Base-by-base conservation (phyloP, 2,113 vertebrate species). In the Perca fluviatilis region DNA sequence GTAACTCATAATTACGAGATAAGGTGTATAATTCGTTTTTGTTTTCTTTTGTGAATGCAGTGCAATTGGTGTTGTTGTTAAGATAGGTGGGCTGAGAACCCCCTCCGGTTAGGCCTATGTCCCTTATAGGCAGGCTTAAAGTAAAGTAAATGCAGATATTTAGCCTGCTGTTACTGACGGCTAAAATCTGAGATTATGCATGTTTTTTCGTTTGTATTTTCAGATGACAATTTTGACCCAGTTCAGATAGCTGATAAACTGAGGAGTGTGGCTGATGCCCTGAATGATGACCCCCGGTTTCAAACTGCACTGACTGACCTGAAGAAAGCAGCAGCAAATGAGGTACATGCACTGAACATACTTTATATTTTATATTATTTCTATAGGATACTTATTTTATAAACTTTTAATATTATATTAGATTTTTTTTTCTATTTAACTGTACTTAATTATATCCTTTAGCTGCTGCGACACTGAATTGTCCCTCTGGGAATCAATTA, bases 181-280 rank as follows among this genome's bases (percentile, higher is more conserved):
- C 27, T 40, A 2, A 47, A 27, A 27, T 4, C 14, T 46, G n/a
- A 11, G 5, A 33, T 1, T 3, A 11, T 7, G 5, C 36, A 0
- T 46, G 14, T 15, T 14, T n/a, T 12, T 25, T 8, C 23, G 4
- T 69, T 4, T 62, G 51, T 19, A 1, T 13, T 47, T 79, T 40
- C 83, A 92, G 91, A 64, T 14, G 66, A 77, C 2, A 4, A 0
- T 0, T 94, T 94, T 78, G 93, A 96, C 27, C 66, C 95, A 3
- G 76, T 80, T 47, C 0, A 54, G 7, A 91, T 95, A 7, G 95
- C 94, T n/a, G 82, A 71, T 3, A 93, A 89, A 81, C 90, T 96
- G 25, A 87, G 71, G 33, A 14, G 7, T n/a, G 53, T 96, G 1
- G 94, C 82, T 3, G 93, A 95, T 66, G 4, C 83, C 13, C 46